Evolutionary conservation across 2,113 vertebrate species (phyloP).

Genomic region (Pontoporia blainvillei): DNA sequence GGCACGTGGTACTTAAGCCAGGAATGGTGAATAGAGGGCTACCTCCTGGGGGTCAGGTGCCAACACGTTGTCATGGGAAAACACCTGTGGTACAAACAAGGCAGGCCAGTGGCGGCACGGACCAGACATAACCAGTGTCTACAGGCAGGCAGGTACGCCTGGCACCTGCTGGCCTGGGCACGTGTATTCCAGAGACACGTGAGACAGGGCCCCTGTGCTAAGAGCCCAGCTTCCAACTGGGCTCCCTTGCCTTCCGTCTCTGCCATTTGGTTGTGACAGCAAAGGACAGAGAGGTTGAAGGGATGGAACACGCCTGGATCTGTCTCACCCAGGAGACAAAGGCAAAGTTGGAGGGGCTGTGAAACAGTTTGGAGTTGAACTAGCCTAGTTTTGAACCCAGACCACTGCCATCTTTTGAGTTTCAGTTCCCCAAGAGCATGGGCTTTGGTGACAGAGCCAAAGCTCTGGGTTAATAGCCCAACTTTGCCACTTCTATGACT

Average conservation of each 20-base stretch:
- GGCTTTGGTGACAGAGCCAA: neutral
- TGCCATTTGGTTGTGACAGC: neutral
- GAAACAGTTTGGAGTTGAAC: neutral
- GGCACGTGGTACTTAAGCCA: neutral
- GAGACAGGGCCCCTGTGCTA: neutral
- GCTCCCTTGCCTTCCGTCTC: neutral
- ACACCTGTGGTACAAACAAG: neutral
- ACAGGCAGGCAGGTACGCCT: neutral
- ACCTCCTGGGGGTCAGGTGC: neutral
- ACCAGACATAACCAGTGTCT: neutral
- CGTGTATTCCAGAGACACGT: neutral
- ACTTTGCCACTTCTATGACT: neutral
- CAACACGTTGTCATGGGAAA: slow-evolving; percentile 9
- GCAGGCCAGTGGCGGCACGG: neutral
- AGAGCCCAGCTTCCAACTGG: neutral
- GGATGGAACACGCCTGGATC: neutral
- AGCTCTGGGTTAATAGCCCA: neutral
- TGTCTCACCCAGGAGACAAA: neutral
- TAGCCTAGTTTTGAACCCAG: neutral
- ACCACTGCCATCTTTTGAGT: neutral
- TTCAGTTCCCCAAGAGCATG: neutral
- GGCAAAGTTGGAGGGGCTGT: neutral
- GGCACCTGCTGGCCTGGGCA: neutral
- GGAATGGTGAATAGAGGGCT: neutral
- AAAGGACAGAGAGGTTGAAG: neutral